Evolutionary conservation across 2,888 invertebrate species (phyloP), one percentile per base, ranked within the genome.

Genomic region (Ischnura elegans): DNA sequence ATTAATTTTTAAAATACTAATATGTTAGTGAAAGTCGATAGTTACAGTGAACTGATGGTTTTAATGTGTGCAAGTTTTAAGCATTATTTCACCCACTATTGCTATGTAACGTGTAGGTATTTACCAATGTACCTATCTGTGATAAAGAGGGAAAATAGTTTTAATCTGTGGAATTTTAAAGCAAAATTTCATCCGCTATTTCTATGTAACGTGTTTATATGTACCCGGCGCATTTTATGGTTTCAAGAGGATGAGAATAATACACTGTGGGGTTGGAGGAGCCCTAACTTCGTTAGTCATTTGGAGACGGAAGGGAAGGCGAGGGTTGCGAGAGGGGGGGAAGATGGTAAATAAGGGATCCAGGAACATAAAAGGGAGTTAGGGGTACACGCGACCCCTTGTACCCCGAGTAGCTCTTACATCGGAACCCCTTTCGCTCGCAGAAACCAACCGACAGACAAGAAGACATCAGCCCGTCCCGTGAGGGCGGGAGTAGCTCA

Each of bases 201-300:
- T n/a, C n/a, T n/a, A n/a, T n/a, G n/a, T n/a, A n/a, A n/a, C n/a
- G n/a, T n/a, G n/a, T n/a, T n/a, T 36, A 36, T 76, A 16, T 13
- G 36, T 13, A 16, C 10, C 76, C 76, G 29, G 25, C 76, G 76
- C 76, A 76, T 76, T 76, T 76, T 29, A 76, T 76, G 76, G 29
- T 36, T 76, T 76, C 76, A 36, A 29, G 13, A 16, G 76, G 76
- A 76, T 25, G 76, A 25, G 76, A 76, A 76, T 76, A 76, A 76
- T 76, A 76, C 76, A 76, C 36, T 13, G 90, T 19, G 51, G 36
- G 43, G 45, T 19, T 21, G 2, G 6, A 46, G 46, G 55, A 36
- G 87, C 3, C 76, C 61, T 87, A 87, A 87, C 87, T 87, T 87
- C 55, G 87, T 87, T 87, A 87, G 87, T 42, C 87, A 55, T 87